Evolutionary conservation across 1,140 invertebrate genomes (phyloP), one percentile per base, ranked within the genome.

Genomic region (Harpegnathos saltator): DNA sequence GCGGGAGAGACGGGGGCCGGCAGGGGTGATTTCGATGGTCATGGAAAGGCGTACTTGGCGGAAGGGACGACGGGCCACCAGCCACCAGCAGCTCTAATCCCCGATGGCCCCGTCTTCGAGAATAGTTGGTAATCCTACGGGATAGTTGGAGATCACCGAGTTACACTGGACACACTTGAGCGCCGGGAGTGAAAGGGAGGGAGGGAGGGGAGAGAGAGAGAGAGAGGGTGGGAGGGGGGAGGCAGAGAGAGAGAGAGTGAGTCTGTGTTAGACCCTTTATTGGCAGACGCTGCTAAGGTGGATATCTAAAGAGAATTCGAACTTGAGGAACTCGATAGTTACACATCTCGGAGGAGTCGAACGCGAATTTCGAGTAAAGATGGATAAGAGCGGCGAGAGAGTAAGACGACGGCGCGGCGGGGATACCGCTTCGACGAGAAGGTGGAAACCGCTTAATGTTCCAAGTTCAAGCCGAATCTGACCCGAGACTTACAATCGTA

Each of bases 91-190:
- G 83, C 87, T 92, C 90, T 94, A 94, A 94, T 94, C 94, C 93
- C 88, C 90, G 92, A 93, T 91, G 92, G 91, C 86, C 91, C 87
- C 93, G 92, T 94, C 94, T 94, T 94, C 91, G 91, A 90, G 91
- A 93, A 94, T 94, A 94, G 94, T 94, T 94, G 91, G 94, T 94
- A 94, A 94, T 94, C 94, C 94, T 92, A 84, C 71, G 90, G 94
- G 93, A 94, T 94, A 94, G 93, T 94, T 93, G 90, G 93, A 94
- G 94, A 94, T 94, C 93, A 94, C 90, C 91, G 91, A 94, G 91
- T 93, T 93, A 88, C 86, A 91, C 90, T 88, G 92, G 92, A 92
- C 91, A 92, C 90, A 89, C 84, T 87, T 85, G 54, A 82, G 50
- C 80, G 63, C 38, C 73, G 86, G 72, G 69, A 33, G 29, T 3